These are phyloP conservation scores for Listrodromus nycthemerus DNA, from an alignment of 2,888 invertebrate genomes.

Conservation along the genomic window DNA sequence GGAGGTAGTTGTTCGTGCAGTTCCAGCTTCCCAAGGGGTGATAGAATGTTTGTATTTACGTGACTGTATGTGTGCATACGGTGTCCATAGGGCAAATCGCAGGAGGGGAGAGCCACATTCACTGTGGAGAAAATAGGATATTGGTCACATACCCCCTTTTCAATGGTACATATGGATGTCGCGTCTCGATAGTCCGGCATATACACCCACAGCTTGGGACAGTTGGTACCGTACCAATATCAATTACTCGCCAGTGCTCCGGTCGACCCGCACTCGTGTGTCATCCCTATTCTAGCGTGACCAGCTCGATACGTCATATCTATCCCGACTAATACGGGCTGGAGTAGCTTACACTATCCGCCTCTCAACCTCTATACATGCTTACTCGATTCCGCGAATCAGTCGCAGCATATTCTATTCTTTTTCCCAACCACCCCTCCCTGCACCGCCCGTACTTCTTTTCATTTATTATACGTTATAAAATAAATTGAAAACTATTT, in stretches of 20 bases:
- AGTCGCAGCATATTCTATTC: conserved; percentile 41
- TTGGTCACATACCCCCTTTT: conserved; percentile 71
- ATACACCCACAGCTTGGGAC: conserved; percentile 63
- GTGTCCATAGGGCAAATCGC: conserved; percentile 1
- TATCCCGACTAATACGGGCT: conserved; percentile 43
- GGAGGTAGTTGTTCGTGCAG: conserved; percentile 7
- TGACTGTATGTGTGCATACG: conserved; percentile 1
- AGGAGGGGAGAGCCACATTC: not conserved
- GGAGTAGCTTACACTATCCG: conserved; percentile 31
- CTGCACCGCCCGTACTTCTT: not conserved
- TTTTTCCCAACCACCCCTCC: not conserved
- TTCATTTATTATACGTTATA: not conserved
- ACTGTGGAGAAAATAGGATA: conserved; percentile 73
- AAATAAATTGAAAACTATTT: not conserved
- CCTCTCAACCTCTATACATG: conserved; percentile 31
- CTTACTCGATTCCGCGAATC: conserved; percentile 49
- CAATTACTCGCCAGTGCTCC: conserved; percentile 78
- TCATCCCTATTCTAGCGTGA: conserved; percentile 73
- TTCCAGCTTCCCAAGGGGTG: not conserved
- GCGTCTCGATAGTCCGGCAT: conserved; percentile 35
- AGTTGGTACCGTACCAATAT: conserved; percentile 77
- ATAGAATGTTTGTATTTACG: conserved; percentile 1
- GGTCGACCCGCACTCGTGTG: conserved; percentile 70
- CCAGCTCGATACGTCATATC: conserved; percentile 45
- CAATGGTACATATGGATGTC: conserved; percentile 63